Base-by-base conservation (phyloP, 2,797 vertebrate genomes). In the Lophius americanus region DNA sequence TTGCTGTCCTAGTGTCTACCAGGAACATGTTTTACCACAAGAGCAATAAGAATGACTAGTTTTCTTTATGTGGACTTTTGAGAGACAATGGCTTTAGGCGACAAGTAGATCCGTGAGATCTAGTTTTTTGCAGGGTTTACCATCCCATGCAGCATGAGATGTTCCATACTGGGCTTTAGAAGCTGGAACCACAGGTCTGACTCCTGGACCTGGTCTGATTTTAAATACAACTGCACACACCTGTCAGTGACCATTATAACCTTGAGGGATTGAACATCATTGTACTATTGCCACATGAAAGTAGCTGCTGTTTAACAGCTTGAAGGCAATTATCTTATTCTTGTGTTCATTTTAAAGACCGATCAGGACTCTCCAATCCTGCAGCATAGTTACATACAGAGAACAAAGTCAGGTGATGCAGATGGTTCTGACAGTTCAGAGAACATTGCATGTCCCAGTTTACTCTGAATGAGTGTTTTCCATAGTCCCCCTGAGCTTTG, bases 401-500 rank as follows among this genome's bases (percentile, higher is more conserved):
- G 5, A 13, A 62, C 73, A 67, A 63, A 68, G 69, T 64, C 60
- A 75, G 60, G 71, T 78, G 78, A 81, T 84, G 81, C 75, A 81
- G 83, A 83, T 86, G 79, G 69, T 77, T 84, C 73, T 82, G 80
- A 75, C 76, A 82, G 81, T 79, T 73, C 56, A 36, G 81, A 75
- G 78, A 85, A 70, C 64, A 76, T 83, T 68, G 75, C 75, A 81
- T 76, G 75, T 79, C 81, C 79, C 88, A 76, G 75, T 74, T 69
- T 84, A 73, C 76, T 82, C 74, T 82, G 80, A 65, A 69, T 73
- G 80, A 89, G 82, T 88, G 79, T 85, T 85, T 83, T 79, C 57
- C 67, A 81, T 68, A 83, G 76, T 81, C 74, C 78, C 73, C 76
- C 73, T 79, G 82, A 86, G 85, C 83, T 84, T 81, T 65, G 63